Conservation (phyloP, 1,140 invertebrate species). For the Drusus annulatus region DNA sequence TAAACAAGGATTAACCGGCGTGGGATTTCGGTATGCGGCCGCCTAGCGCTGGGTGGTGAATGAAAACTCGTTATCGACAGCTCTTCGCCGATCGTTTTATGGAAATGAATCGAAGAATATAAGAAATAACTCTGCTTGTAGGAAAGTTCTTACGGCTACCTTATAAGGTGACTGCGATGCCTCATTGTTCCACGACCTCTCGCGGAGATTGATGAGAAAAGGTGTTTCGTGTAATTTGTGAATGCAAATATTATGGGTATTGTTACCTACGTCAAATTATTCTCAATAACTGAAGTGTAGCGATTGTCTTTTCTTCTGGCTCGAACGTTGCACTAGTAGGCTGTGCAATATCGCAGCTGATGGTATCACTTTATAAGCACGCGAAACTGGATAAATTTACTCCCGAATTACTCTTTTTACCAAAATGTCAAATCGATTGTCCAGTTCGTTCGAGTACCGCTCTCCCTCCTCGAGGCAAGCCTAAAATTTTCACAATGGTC, state of each 20-base stretch:
- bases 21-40: constrained; percentile 36
- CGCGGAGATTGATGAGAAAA: too few relatives aligned
- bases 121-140: not conserved
- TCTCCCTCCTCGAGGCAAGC: constrained; percentile 5
- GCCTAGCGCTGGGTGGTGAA: constrained; percentile 19
- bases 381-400: constrained; percentile 15
- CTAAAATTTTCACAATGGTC: constrained; percentile 31
- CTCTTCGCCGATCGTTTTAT: not conserved
- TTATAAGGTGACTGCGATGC: not conserved
- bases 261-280: too few relatives aligned
- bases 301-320: too few relatives aligned
- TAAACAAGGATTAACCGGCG: constrained; percentile 21
- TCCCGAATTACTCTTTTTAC: constrained; percentile 5
- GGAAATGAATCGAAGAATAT: constrained; percentile 24
- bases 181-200: not conserved
- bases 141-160: not conserved
- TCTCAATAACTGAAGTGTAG: too few relatives aligned
- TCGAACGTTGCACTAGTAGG: too few relatives aligned
- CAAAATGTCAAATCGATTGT: constrained; percentile 6
- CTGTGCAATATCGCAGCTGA: too few relatives aligned
- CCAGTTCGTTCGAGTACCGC: not conserved
- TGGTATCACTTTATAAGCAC: not conserved
- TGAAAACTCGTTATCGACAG: constrained; percentile 28
- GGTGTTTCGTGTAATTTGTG: too few relatives aligned
- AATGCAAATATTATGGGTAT: too few relatives aligned